Evolutionary conservation across 2,797 vertebrate genomes (phyloP), one percentile per base, ranked within the genome.

Genomic region (Octomys mimax): DNA sequence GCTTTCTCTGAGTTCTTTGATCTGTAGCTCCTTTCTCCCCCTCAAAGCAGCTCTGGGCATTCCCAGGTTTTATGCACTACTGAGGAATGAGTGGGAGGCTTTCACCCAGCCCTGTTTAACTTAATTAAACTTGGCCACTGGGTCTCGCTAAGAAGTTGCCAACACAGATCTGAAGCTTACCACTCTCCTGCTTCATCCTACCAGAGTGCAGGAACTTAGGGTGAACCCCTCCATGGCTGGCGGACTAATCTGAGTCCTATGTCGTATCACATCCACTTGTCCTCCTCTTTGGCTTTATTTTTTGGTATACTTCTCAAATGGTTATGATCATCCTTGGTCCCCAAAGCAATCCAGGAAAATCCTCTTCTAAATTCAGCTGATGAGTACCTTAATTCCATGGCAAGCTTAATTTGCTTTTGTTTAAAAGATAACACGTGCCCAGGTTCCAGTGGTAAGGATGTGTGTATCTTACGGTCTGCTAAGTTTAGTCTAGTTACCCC

Each of bases 21-120:
- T 28, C 31, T 0, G 1, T 31, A 59, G 7, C 0, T 0, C 5
- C 33, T 22, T 49, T 18, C 16, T 59, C 8, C 4, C 2, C 36
- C 46, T 82, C 33, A 64, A 21, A 89, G 24, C 26, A 54, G 5
- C 0, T 61, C 22, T 61, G 59, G 24, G 59, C 22, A 2, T 24
- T 4, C 12, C 12, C 6, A 11, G 73, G 1, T 46, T 28, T 42
- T 46, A 42, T 28, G 8, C 36, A 42, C 26, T 73, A 26, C 19
- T 71, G 21, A 8, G n/a, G 21, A 71, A 22, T 22, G n/a, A 70
- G 11, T 39, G 68, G n/a, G 5, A 24, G 68, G 36, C 18, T 8
- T 39, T 71, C 68, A 71, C 21, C 68, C 39, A 73, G 71, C 11
- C 22, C 73, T 2, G 5, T 6, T 46, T 28, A 28, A 5, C 26